A percentile compares a stretch with the other conserved stretches of the same genome.
Evolutionary conservation across 2,797 vertebrate species (phyloP).

Genomic region (Clarias pachynema): DNA sequence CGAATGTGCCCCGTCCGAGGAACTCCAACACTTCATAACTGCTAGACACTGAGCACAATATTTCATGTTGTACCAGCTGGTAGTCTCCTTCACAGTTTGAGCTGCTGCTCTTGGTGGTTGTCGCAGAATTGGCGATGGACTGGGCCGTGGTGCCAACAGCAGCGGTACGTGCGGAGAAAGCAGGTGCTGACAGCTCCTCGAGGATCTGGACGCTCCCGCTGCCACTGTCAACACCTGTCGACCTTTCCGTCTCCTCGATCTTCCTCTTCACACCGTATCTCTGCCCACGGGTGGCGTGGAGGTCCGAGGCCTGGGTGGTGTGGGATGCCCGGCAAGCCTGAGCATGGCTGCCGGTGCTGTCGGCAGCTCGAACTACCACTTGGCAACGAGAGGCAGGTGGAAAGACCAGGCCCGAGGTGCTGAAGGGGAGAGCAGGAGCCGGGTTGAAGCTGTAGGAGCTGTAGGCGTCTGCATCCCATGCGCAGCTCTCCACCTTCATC

Average conservation of each 20-base stretch:
- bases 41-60: constrained; percentile 96
- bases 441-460: constrained; percentile 88
- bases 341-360: constrained; percentile 90
- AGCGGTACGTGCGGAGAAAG: constrained; percentile 86
- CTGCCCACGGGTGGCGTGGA: constrained; percentile 79
- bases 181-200: constrained; percentile 93
- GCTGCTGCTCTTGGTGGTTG: constrained; percentile 95
- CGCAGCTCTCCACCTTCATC: constrained; percentile 94
- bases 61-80: constrained; percentile 96
- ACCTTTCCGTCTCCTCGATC: constrained; percentile 86
- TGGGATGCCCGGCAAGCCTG: constrained; percentile 84
- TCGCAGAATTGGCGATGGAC: constrained; percentile 90
- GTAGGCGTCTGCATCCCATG: constrained; percentile 94
- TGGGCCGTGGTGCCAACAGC: constrained; percentile 85
- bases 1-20: constrained; percentile 93
- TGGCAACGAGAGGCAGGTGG: constrained; percentile 88
- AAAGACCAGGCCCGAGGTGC: constrained; percentile 84
- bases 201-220: constrained; percentile 97
- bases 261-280: constrained; percentile 95
- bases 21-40: constrained; percentile 96
- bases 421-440: constrained; percentile 85
- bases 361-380: constrained; percentile 90
- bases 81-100: constrained; percentile 96
- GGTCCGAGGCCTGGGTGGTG: constrained; percentile 70
- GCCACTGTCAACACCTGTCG: constrained; percentile 75